phyloP scores from a whole-genome alignment of 2,888 invertebrate genomes.

The Melinaea marsaeus region DNA sequence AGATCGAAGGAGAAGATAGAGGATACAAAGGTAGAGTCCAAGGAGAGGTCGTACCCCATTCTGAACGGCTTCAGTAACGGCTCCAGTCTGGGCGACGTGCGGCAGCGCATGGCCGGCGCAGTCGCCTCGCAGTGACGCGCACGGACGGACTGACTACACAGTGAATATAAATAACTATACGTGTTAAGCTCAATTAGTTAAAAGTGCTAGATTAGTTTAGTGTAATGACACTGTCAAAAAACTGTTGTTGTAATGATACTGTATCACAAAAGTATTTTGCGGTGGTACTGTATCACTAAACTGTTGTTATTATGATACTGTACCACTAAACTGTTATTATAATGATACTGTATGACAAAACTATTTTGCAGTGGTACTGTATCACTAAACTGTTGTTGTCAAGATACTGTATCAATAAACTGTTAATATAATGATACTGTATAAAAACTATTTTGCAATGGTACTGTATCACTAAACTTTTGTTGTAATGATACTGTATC shows the following conservation, averaged over 20 bases:
- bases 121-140: slow-evolving; percentile 66
- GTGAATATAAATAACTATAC: slow-evolving; percentile 23
- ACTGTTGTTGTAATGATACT: neutral
- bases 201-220: slow-evolving; percentile 23
- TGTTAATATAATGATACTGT: neutral
- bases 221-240: slow-evolving; percentile 15
- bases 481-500: no score
- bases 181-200: slow-evolving; percentile 31
- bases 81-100: slow-evolving; percentile 60
- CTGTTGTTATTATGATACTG: no score
- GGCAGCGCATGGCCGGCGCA: slow-evolving; percentile 69
- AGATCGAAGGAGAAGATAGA: slow-evolving; percentile 49
- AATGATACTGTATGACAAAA: no score
- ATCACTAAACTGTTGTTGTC: no score
- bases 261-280: neutral
- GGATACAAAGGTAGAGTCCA: slow-evolving; percentile 44
- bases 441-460: neutral
- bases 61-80: slow-evolving; percentile 68
- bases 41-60: slow-evolving; percentile 59
- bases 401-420: neutral
- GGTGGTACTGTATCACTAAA: neutral
- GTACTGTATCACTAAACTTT: neutral
- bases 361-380: no score
- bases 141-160: slow-evolving; percentile 24
- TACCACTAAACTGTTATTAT: no score